Conservation (phyloP, 2,888 invertebrate genomes). For the Biston stratarius region DNA sequence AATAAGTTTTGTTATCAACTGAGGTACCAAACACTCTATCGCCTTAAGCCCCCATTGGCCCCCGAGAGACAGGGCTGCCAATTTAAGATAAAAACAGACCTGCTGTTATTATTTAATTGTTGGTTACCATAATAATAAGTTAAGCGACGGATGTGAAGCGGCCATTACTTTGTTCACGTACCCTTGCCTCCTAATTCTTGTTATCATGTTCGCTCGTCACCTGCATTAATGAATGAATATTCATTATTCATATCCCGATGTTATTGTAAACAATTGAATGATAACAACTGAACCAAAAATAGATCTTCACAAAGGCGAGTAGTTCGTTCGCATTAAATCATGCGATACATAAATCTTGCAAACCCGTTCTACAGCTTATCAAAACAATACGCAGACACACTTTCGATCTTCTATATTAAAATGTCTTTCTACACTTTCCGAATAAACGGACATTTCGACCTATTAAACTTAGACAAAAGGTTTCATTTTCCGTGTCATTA, state of each 20-base stretch:
- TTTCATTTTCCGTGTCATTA: conserved; percentile 62
- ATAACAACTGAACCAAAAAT: conserved; percentile 56
- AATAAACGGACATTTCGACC: conserved; percentile 57
- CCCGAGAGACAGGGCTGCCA: conserved; percentile 80
- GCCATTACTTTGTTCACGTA: conserved; percentile 56
- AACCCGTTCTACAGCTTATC: conserved; percentile 86
- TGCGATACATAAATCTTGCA: conserved; percentile 83
- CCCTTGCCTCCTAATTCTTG: conserved; percentile 50
- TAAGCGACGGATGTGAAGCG: conserved; percentile 60
- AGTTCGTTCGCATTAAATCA: conserved; percentile 87
- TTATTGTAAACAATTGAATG: conserved; percentile 28
- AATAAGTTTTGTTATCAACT: no score
- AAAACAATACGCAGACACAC: conserved; percentile 87
- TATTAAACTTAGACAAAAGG: conserved; percentile 64
- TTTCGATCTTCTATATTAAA: conserved; percentile 71
- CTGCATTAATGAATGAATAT: conserved; percentile 39
- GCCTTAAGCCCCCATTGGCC: conserved; percentile 77
- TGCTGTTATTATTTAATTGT: conserved; percentile 78
- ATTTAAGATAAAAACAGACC: conserved; percentile 74
- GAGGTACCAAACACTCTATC: conserved; percentile 67
- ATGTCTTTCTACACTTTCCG: conserved; percentile 64
- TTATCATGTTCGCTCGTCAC: conserved; percentile 45
- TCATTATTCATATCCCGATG: conserved; percentile 22
- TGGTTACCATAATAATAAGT: conserved; percentile 67
- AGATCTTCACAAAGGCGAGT: conserved; percentile 74